phyloP scores from a whole-genome alignment of 1,140 invertebrate species.

The Nylanderia fulva region DNA sequence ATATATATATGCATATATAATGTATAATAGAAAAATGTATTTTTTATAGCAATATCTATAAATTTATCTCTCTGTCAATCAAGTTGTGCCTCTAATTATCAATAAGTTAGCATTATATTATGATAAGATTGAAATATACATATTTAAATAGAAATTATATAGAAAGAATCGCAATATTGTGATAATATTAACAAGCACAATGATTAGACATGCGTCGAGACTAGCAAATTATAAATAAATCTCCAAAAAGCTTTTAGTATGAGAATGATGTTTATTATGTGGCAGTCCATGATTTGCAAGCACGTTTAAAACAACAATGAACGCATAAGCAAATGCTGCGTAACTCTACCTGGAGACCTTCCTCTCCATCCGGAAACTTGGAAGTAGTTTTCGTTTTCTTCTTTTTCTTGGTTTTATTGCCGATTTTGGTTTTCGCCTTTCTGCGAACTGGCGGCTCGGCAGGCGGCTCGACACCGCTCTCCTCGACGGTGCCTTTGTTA shows the following conservation, averaged over 20 bases:
- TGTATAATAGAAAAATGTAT: not conserved
- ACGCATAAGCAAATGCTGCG: slow-evolving; percentile 75
- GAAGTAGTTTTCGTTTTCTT: slow-evolving; percentile 95
- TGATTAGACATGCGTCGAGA: slow-evolving; percentile 57
- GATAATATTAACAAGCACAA: slow-evolving; percentile 54
- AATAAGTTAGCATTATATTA: not conserved
- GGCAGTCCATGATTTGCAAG: slow-evolving; percentile 58
- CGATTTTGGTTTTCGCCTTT: slow-evolving; percentile 97
- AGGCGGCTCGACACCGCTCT: slow-evolving; percentile 83
- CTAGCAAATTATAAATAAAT: slow-evolving; percentile 51
- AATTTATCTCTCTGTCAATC: not conserved
- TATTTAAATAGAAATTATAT: slow-evolving; percentile 28
- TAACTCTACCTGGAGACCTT: slow-evolving; percentile 90
- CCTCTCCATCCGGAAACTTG: slow-evolving; percentile 94
- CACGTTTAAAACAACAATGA: slow-evolving; percentile 75
- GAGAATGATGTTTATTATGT: slow-evolving; percentile 37
- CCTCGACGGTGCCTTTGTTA: slow-evolving; percentile 81
- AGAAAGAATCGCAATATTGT: slow-evolving; percentile 15
- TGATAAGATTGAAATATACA: not conserved
- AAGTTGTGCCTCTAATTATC: slow-evolving; percentile 3
- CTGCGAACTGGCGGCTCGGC: slow-evolving; percentile 88
- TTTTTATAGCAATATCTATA: not conserved
- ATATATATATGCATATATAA: not conserved
- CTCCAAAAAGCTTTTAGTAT: slow-evolving; percentile 48
- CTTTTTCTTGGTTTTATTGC: slow-evolving; percentile 96